These are phyloP conservation scores for Saturnia japonica DNA, from an alignment of 2,888 invertebrate species.

Conservation along the genomic window DNA sequence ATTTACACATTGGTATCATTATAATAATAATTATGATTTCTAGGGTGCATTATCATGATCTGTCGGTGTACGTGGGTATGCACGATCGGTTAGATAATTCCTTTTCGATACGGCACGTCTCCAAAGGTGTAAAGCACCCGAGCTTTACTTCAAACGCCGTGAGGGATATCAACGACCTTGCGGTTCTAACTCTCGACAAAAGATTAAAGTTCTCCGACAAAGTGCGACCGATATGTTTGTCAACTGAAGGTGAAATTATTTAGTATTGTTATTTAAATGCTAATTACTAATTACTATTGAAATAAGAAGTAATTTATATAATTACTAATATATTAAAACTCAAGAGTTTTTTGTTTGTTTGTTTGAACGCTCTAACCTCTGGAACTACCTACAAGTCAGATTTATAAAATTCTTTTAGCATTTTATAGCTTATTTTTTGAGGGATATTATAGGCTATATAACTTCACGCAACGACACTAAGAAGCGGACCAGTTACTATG, in stretches of 20 bases:
- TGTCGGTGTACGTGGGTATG: constrained; percentile 75
- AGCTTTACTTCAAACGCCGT: constrained; percentile 78
- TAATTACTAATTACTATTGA: no score
- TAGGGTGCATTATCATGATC: constrained; percentile 64
- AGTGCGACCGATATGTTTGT: constrained; percentile 79
- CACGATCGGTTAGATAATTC: constrained; percentile 71
- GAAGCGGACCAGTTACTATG: no score
- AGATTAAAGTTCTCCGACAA: constrained; percentile 67
- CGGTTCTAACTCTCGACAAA: constrained; percentile 73
- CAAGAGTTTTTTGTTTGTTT: no score
- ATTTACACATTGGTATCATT: neutral
- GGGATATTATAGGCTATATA: no score
- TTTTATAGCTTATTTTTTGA: no score
- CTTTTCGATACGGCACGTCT: constrained; percentile 49
- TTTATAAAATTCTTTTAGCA: no score
- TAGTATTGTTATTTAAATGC: neutral
- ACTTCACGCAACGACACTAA: no score
- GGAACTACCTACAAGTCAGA: no score
- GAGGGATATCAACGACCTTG: constrained; percentile 82
- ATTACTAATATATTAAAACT: no score
- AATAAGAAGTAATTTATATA: no score
- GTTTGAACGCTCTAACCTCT: no score
- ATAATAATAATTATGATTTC: constrained; percentile 23
- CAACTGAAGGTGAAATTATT: constrained; percentile 46
- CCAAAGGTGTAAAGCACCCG: constrained; percentile 70